Evolutionary conservation across 2,888 invertebrate genomes (phyloP).

Genomic region (Fragum fragum): DNA sequence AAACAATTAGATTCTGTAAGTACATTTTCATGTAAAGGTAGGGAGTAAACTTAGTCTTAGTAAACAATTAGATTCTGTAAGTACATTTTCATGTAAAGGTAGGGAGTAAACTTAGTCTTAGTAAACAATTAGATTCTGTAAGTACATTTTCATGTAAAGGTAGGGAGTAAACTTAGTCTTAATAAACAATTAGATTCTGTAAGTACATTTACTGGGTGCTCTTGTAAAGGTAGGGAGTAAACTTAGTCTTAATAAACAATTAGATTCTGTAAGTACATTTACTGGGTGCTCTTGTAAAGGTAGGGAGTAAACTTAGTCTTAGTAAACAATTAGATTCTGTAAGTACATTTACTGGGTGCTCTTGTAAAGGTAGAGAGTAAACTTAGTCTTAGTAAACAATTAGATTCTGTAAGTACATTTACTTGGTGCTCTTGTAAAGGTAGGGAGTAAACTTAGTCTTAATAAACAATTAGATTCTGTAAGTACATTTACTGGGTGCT

Average conservation of each 20-base stretch:
- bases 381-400: no score
- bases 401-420: no score
- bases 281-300: conserved; percentile 88
- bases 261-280: neutral
- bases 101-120: neutral
- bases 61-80: conserved; percentile 87
- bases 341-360: no score
- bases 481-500: no score
- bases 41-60: conserved; percentile 88
- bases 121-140: conserved; percentile 12
- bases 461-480: no score
- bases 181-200: neutral
- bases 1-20: conserved; percentile 83
- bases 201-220: no score
- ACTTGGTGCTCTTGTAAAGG: no score
- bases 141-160: conserved; percentile 68
- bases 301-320: conserved; percentile 88
- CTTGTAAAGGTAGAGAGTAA: no score
- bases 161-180: neutral
- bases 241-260: no score
- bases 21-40: conserved; percentile 87
- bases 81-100: conserved; percentile 67
- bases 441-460: no score
- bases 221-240: neutral
- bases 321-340: conserved; percentile 88